phyloP scores from a whole-genome alignment of 2,797 vertebrate species.

The Eulemur mongoz region DNA sequence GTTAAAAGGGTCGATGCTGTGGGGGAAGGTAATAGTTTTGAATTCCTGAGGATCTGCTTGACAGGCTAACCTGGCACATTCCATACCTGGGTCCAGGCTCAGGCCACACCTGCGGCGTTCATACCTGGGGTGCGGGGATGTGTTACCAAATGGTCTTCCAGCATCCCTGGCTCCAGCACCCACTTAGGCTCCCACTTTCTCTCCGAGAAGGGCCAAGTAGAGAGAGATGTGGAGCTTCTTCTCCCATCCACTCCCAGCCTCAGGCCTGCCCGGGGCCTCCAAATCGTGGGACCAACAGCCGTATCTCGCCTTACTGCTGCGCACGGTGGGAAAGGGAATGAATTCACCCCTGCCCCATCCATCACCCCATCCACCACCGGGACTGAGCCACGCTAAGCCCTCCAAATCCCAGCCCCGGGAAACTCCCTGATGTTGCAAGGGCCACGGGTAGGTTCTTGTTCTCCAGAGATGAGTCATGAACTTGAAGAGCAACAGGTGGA shows the following conservation, averaged over 20 bases:
- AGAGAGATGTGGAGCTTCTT: neutral
- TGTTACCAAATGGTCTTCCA: neutral
- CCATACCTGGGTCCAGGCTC: neutral
- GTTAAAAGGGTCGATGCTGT: fast-evolving
- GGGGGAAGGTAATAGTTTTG: neutral
- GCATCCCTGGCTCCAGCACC: neutral
- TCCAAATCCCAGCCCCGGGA: neutral
- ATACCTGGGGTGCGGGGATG: no score
- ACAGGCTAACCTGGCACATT: fast-evolving
- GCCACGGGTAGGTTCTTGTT: neutral
- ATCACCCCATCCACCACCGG: fast-evolving
- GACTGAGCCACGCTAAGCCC: fast-evolving
- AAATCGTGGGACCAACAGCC: fast-evolving
- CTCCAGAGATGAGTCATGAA: neutral
- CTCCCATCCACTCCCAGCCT: neutral
- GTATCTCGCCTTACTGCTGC: neutral
- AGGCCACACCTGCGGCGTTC: fast-evolving
- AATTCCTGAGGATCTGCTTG: fast-evolving
- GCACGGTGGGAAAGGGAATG: no score
- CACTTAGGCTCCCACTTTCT: neutral
- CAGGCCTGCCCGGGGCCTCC: neutral
- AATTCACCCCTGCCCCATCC: neutral
- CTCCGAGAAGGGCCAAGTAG: neutral
- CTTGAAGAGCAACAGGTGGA: neutral
- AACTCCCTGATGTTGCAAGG: neutral